These are phyloP conservation scores for Tortricodes alternella DNA, from an alignment of 2,888 invertebrate genomes.

Conservation along the genomic window DNA sequence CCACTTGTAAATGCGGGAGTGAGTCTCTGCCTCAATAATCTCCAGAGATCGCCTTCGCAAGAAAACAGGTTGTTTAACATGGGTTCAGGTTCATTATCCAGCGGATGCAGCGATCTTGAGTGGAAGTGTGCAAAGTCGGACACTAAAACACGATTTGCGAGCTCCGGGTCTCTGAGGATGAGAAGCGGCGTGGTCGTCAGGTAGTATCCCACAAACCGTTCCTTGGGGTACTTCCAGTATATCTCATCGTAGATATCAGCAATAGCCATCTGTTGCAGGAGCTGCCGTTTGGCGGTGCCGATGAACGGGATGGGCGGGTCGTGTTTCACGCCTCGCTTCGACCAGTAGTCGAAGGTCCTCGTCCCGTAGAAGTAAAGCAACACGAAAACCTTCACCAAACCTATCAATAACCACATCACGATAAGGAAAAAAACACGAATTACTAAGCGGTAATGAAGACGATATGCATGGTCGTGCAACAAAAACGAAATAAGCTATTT, in stretches of 20 bases:
- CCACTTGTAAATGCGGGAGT: conserved; percentile 38
- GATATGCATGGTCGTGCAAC: not conserved
- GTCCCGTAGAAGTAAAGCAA: conserved; percentile 33
- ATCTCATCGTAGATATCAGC: conserved; percentile 28
- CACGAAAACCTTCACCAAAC: not conserved
- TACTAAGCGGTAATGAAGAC: not conserved
- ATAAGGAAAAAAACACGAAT: not conserved
- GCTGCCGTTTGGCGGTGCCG: conserved; percentile 29
- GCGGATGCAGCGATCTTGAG: conserved; percentile 31
- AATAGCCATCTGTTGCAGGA: conserved; percentile 17
- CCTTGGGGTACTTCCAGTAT: conserved; percentile 36
- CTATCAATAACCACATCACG: not conserved
- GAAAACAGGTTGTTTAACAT: conserved; percentile 36
- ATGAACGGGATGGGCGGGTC: conserved; percentile 35
- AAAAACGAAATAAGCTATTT: not conserved
- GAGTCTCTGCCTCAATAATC: conserved; percentile 30
- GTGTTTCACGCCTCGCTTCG: conserved; percentile 32
- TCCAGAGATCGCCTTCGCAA: conserved; percentile 39
- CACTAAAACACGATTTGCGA: conserved; percentile 34
- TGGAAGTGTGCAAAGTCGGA: conserved; percentile 36
- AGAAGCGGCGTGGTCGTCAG: conserved; percentile 30
- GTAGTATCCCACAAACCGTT: conserved; percentile 35
- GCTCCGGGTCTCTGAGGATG: conserved; percentile 38
- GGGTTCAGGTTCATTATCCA: conserved; percentile 34
- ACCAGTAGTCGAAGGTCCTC: conserved; percentile 34